Conservation (phyloP, 1,140 invertebrate species). For the Heliconius nattereri region DNA sequence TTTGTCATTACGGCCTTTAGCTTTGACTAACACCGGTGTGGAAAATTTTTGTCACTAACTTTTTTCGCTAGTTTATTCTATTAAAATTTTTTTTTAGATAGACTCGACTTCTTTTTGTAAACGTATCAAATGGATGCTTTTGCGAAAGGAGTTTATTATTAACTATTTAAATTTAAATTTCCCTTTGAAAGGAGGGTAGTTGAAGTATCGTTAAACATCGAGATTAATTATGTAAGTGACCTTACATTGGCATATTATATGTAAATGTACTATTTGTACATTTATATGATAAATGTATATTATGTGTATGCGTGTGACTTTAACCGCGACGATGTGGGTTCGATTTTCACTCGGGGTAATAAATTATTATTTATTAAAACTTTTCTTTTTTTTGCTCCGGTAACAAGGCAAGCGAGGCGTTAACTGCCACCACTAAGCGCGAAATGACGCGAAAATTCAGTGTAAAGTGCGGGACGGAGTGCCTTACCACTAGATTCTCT, state of each 20-base stretch:
- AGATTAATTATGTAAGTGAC: neutral
- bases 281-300: neutral
- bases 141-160: neutral
- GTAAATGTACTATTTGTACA: neutral
- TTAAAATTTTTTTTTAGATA: neutral
- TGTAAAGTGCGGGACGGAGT: no score
- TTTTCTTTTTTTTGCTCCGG: no score
- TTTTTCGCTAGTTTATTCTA: neutral
- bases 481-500: no score
- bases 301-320: no score
- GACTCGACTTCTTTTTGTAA: neutral
- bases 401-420: no score
- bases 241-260: neutral
- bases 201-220: neutral
- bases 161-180: neutral
- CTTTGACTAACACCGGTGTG: constrained; percentile 18
- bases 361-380: no score
- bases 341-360: no score
- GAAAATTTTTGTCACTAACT: constrained; percentile 20
- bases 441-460: no score
- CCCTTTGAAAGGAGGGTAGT: neutral
- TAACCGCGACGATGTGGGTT: no score
- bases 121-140: neutral
- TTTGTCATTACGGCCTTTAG: constrained; percentile 25
- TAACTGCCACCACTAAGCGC: no score